A percentile compares a stretch with the other conserved stretches of the same genome.
Conservation (phyloP, 1,140 invertebrate species). For the Bombus waltoni region DNA sequence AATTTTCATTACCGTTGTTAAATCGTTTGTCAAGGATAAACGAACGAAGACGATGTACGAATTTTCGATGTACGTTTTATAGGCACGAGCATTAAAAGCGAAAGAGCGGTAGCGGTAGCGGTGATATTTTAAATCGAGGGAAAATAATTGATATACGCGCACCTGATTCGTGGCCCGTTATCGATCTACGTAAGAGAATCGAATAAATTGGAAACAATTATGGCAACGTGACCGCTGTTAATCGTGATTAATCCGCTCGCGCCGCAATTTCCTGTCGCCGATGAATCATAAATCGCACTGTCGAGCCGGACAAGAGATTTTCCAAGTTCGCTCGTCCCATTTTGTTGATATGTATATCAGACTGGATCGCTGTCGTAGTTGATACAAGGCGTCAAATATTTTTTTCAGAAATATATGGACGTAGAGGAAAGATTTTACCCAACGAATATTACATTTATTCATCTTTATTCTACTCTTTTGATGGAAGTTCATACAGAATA, state of each 20-base stretch:
- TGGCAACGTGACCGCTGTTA: constrained; percentile 28
- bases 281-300: constrained; percentile 44
- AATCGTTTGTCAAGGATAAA: not conserved
- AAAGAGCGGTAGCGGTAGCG: not conserved
- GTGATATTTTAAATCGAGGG: not conserved
- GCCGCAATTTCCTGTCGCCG: constrained; percentile 38
- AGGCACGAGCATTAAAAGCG: not conserved
- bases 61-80: not conserved
- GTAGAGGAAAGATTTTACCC: not conserved
- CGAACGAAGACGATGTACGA: not conserved
- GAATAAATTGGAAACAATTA: constrained; percentile 38
- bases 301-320: constrained; percentile 1
- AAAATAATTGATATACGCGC: not conserved
- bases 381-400: not conserved
- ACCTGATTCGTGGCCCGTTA: not conserved
- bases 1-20: not conserved
- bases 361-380: not conserved
- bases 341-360: not conserved
- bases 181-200: constrained; percentile 9
- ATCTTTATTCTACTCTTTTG: too few relatives aligned
- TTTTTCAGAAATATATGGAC: not conserved
- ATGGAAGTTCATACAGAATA: not conserved
- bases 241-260: constrained; percentile 38
- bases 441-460: not conserved
- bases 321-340: not conserved